phyloP scores from a whole-genome alignment of 2,113 vertebrate genomes.

The Todiramphus chloris region DNA sequence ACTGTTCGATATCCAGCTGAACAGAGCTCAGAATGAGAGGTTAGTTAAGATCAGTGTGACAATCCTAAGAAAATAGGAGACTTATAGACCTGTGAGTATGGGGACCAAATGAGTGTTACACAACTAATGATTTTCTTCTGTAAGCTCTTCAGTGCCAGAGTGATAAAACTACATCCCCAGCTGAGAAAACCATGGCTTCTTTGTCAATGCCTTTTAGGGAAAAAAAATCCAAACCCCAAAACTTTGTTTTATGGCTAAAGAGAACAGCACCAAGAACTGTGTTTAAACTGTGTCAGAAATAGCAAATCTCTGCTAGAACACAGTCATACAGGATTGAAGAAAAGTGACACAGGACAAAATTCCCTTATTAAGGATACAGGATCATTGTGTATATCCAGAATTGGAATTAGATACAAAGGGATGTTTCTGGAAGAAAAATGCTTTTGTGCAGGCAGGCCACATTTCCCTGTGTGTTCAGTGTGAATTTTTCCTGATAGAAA shows the following conservation, averaged over 20 bases:
- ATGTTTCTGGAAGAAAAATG: neutral
- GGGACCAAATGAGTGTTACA: neutral
- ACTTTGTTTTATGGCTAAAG: neutral
- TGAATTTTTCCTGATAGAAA: neutral
- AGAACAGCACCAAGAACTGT: neutral
- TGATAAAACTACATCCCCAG: neutral
- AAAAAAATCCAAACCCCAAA: neutral
- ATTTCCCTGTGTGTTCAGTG: neutral
- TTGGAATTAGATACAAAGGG: neutral
- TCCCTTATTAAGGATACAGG: neutral
- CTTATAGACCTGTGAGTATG: neutral
- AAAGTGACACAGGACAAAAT: neutral
- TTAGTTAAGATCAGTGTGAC: neutral
- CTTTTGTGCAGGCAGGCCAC: neutral
- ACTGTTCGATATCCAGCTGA: neutral
- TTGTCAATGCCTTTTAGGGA: neutral
- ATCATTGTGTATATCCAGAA: neutral
- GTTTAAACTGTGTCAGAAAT: neutral
- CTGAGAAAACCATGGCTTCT: neutral
- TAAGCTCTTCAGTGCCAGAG: neutral
- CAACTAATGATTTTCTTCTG: neutral
- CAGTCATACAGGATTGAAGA: neutral
- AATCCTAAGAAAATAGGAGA: neutral
- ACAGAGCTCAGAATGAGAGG: neutral
- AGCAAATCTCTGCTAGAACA: neutral